Evolutionary conservation across 2,113 vertebrate species (phyloP).

Genomic region (Gallinago paraguaiae): DNA sequence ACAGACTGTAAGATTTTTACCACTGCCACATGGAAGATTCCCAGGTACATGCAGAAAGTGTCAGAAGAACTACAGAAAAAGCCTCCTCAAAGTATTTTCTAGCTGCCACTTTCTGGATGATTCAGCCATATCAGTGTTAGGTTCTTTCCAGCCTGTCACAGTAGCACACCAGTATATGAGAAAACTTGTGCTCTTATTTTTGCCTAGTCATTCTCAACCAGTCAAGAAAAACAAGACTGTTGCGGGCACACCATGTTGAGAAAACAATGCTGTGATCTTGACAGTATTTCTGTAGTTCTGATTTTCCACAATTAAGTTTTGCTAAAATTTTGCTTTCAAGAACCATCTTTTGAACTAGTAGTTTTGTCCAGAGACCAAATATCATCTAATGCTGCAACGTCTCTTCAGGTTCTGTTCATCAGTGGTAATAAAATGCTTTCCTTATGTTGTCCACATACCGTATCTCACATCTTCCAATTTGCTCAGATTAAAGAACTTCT

Average conservation of each 20-base stretch:
- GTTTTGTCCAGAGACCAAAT: not conserved
- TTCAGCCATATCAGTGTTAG: not conserved
- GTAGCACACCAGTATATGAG: not conserved
- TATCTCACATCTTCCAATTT: slow-evolving; percentile 89
- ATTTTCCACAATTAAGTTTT: not conserved
- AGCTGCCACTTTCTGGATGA: not conserved
- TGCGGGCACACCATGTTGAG: not conserved
- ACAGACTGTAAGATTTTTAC: not conserved
- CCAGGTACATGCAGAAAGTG: not conserved
- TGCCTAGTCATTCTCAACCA: not conserved
- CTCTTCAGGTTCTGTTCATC: not conserved
- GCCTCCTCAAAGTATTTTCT: not conserved
- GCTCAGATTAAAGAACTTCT: slow-evolving; percentile 89
- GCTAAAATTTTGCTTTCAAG: not conserved
- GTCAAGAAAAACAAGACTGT: not conserved
- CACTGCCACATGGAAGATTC: not conserved
- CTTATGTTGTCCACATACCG: slow-evolving; percentile 67
- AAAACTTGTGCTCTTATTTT: not conserved
- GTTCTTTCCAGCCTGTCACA: not conserved
- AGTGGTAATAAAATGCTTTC: not conserved
- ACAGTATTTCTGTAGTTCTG: not conserved
- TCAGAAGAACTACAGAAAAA: not conserved
- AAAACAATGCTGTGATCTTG: not conserved
- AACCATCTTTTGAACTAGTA: not conserved
- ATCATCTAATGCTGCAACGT: not conserved